Percentiles rank a stretch among this genome's conserved stretches.
Evolutionary conservation across 2,888 invertebrate genomes (phyloP).

Genomic region (Eupithecia exiguata): DNA sequence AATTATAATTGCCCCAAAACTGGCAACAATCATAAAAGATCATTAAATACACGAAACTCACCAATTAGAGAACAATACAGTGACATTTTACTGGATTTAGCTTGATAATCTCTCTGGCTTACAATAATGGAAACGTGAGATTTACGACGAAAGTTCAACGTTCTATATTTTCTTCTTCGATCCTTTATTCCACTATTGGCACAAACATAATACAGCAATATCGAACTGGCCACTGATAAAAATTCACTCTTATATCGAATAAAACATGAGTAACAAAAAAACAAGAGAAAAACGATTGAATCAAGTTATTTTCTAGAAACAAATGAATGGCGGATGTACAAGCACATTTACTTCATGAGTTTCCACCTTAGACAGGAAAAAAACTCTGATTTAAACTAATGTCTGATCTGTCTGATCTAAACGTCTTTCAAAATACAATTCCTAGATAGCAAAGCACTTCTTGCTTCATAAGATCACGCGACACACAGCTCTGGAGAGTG

Average conservation of each 20-base stretch:
- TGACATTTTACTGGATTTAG: constrained; percentile 53
- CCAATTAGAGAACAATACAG: constrained; percentile 57
- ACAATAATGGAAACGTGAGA: constrained; percentile 50
- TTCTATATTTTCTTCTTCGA: not conserved
- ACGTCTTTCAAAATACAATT: not conserved
- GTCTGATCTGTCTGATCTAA: too few relatives aligned
- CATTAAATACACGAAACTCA: constrained; percentile 54
- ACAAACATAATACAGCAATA: not conserved
- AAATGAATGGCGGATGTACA: not conserved
- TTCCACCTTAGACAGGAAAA: not conserved
- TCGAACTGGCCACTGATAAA: not conserved
- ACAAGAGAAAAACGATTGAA: not conserved
- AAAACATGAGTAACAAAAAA: not conserved
- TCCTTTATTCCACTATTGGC: not conserved
- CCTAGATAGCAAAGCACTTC: not conserved
- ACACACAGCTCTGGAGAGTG: not conserved
- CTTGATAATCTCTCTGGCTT: constrained; percentile 56
- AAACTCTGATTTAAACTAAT: too few relatives aligned
- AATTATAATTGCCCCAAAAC: not conserved
- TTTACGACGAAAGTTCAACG: not conserved
- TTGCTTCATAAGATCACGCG: not conserved
- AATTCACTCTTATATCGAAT: not conserved
- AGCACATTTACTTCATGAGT: not conserved
- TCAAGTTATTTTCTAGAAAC: not conserved
- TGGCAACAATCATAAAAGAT: constrained; percentile 21